Base-by-base conservation (phyloP, 2,888 invertebrate genomes). In the Prosapia bicincta region DNA sequence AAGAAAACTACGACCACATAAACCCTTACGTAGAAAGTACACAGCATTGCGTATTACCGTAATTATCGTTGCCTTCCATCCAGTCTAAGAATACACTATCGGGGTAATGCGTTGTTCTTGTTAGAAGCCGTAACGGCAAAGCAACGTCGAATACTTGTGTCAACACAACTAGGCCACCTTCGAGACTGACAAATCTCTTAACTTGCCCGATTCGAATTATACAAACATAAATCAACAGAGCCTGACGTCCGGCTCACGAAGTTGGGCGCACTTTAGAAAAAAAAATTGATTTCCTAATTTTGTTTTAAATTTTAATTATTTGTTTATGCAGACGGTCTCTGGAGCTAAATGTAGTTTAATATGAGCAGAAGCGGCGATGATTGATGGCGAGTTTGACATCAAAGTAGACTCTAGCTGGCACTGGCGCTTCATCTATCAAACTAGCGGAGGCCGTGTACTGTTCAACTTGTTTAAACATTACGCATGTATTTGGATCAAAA, bases 331-430 rank as follows among this genome's bases (percentile, higher is more conserved):
- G 10, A 20, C 20, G 54, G 54, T 54, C 54, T 54, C 54, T 54
- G 30, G 69, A 65, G 74, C 74, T 69, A 74, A 74, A 74, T 74
- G 54, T 66, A 74, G 74, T 69, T 74, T 74, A 74, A 74, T 74
- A 69, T 66, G 74, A 66, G 74, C 74, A 74, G 69, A 69, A 65
- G 69, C 74, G 74, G 65, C 54, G 54, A 69, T 74, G 74, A 74
- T 74, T 74, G 74, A 74, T 74, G 74, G 67, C 24, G 65, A 26
- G 10, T 25, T 65, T 66, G 74, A 74, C 74, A 74, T 74, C 74
- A 74, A 74, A 74, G 74, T 74, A 65, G 26, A 66, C 74, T 26
- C 67, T 23, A 15, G 65, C 26, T 73, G 74, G 54, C 74, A 30
- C 65, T 28, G 65, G 28, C 10, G 23, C 69, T 69, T 30, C 74